A percentile compares a stretch with the other conserved stretches of the same genome.
These are phyloP conservation scores for Drosophila yooni DNA, from an alignment of 2,888 invertebrate species.

Conservation along the genomic window DNA sequence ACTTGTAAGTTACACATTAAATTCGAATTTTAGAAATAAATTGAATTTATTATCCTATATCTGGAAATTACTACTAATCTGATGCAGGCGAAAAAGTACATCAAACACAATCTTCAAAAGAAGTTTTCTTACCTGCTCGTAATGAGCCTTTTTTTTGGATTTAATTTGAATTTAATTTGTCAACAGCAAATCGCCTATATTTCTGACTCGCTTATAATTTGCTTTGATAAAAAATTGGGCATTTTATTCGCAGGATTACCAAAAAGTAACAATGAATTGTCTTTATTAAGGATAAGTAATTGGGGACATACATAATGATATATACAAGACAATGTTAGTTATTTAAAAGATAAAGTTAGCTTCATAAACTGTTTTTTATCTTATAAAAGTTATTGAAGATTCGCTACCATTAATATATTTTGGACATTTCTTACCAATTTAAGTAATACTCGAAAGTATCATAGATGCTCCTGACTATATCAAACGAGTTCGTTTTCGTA, in stretches of 20 bases:
- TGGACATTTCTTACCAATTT: not conserved
- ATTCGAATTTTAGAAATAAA: conserved; percentile 11
- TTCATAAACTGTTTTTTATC: not conserved
- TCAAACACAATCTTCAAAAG: not conserved
- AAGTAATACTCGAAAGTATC: not conserved
- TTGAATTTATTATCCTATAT: conserved; percentile 3
- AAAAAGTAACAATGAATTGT: not conserved
- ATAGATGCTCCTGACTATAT: not conserved
- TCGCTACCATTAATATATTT: not conserved
- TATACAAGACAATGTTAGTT: not conserved
- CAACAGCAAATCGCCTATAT: not conserved
- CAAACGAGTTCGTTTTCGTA: not conserved
- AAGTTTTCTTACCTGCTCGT: not conserved
- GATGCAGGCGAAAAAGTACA: not conserved
- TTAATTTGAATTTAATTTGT: not conserved
- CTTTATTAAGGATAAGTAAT: not conserved
- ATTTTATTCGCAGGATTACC: not conserved
- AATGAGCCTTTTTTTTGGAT: not conserved
- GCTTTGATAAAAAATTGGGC: not conserved
- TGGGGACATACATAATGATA: not conserved
- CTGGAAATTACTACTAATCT: not conserved
- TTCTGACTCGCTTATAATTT: not conserved
- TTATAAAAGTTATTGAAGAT: not conserved
- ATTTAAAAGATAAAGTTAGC: not conserved
- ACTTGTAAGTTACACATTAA: not conserved